These are phyloP conservation scores for Watsonalla cultraria DNA, from an alignment of 2,888 invertebrate species.

Conservation along the genomic window DNA sequence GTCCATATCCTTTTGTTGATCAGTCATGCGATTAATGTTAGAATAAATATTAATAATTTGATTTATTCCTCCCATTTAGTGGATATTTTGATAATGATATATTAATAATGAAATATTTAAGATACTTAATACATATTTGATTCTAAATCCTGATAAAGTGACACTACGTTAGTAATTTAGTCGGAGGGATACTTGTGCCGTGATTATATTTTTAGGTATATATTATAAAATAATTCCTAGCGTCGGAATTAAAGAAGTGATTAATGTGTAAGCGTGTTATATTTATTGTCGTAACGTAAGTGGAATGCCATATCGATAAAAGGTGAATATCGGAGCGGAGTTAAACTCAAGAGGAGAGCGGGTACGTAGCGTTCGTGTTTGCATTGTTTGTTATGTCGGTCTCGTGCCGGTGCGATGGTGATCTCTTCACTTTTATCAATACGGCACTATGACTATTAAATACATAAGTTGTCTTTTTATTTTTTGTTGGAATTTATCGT, in stretches of 20 bases:
- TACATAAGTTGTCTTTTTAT: conserved; percentile 71
- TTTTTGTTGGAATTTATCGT: conserved; percentile 77
- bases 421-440: conserved; percentile 76
- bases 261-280: conserved; percentile 79
- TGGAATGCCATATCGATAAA: conserved; percentile 79
- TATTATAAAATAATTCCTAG: conserved; percentile 79
- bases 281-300: conserved; percentile 78
- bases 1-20: conserved; percentile 79
- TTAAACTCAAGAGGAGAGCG: conserved; percentile 71
- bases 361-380: conserved; percentile 67
- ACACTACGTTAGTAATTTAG: conserved; percentile 79
- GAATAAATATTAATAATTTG: conserved; percentile 77
- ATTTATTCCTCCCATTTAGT: conserved; percentile 80
- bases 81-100: conserved; percentile 80
- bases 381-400: conserved; percentile 61
- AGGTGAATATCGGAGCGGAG: conserved; percentile 75
- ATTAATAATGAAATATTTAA: conserved; percentile 79
- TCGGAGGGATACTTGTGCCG: conserved; percentile 80
- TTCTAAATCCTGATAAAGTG: conserved; percentile 80
- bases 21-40: conserved; percentile 79
- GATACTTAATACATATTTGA: conserved; percentile 80
- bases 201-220: conserved; percentile 80
- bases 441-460: conserved; percentile 74
- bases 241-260: conserved; percentile 79
- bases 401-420: conserved; percentile 47